A percentile compares a stretch with the other conserved stretches of the same genome.
Conservation (phyloP, 2,888 invertebrate species). For the Reticulitermes lucifugus region DNA sequence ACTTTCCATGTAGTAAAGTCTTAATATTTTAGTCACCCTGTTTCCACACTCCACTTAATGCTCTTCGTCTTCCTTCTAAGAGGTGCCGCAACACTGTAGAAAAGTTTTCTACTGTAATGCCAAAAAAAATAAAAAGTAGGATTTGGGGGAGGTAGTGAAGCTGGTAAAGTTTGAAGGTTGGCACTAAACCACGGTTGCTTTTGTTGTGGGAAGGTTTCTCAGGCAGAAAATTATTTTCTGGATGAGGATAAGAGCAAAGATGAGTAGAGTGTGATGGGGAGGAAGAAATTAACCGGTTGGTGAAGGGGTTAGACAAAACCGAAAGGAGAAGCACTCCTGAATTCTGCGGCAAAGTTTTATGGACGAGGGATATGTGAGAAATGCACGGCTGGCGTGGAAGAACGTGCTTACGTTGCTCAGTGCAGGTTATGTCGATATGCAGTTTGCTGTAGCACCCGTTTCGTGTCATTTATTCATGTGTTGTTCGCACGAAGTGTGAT, state of each 20-base stretch:
- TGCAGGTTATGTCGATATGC: no score
- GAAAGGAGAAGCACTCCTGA: not conserved
- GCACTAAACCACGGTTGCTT: constrained; percentile 32
- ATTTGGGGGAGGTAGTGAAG: not conserved
- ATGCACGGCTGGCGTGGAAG: not conserved
- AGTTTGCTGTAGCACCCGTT: no score
- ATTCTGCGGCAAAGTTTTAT: constrained; percentile 8
- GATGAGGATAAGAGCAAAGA: constrained; percentile 23
- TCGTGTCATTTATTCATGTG: no score
- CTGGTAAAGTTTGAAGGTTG: constrained; percentile 35
- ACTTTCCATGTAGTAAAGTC: no score
- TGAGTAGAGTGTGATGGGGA: constrained; percentile 22
- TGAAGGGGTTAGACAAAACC: constrained; percentile 34
- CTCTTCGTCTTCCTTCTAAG: constrained; percentile 6
- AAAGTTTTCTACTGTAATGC: constrained; percentile 8
- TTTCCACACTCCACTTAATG: constrained; percentile 15
- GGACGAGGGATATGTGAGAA: not conserved
- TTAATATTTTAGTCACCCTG: not conserved
- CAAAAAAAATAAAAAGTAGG: not conserved
- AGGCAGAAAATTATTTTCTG: constrained; percentile 42
- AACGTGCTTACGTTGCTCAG: not conserved
- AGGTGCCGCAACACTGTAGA: constrained; percentile 24
- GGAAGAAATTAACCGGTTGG: constrained; percentile 37
- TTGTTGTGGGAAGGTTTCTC: constrained; percentile 33
- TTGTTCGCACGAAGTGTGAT: no score